These are phyloP conservation scores for Tragelaphus buxtoni DNA, from an alignment of 2,113 vertebrate species.

Conservation along the genomic window DNA sequence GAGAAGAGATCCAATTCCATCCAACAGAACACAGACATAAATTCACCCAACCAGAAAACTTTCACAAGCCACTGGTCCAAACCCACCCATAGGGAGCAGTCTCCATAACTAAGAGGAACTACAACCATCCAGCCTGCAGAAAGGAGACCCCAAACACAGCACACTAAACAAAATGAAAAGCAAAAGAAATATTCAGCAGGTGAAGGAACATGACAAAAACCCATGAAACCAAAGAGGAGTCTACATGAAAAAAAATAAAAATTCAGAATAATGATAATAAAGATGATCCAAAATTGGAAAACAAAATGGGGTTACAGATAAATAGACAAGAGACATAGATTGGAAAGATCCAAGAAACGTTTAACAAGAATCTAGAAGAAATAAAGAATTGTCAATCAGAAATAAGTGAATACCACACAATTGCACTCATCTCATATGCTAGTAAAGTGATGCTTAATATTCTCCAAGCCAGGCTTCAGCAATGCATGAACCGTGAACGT, in stretches of 20 bases:
- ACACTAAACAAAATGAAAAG: background rate
- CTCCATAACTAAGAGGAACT: background rate
- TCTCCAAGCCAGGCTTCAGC: background rate
- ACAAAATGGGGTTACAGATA: background rate
- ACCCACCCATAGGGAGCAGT: background rate
- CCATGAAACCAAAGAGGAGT: background rate
- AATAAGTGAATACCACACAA: background rate
- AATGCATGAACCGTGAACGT: fast-evolving
- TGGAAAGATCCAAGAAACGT: background rate
- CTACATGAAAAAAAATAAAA: background rate
- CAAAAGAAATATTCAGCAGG: background rate
- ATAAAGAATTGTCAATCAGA: background rate
- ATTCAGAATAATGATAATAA: background rate
- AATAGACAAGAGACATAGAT: background rate
- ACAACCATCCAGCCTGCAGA: background rate
- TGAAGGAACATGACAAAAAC: background rate
- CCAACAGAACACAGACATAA: background rate
- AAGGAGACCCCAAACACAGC: background rate
- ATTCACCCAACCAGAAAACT: background rate
- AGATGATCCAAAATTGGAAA: background rate
- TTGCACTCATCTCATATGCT: background rate
- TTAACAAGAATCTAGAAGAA: background rate
- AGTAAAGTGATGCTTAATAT: background rate
- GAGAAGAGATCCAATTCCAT: background rate
- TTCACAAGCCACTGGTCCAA: background rate